Evolutionary conservation across 1,140 invertebrate species (phyloP).

Genomic region (Lepeophtheirus salmonis): DNA sequence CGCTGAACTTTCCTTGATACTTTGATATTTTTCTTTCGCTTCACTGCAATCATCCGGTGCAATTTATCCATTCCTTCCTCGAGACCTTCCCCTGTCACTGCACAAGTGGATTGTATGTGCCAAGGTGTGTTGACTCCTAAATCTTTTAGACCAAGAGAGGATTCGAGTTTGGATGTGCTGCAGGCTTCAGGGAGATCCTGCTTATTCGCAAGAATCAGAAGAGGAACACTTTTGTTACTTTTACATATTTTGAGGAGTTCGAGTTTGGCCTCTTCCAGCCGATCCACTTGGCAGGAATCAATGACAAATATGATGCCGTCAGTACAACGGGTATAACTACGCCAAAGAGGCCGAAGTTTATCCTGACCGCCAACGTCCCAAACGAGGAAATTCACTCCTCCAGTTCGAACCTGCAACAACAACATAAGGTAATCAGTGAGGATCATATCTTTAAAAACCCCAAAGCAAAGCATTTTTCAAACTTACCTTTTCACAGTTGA

Average conservation of each 20-base stretch:
- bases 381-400: constrained; percentile 33
- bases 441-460: too few relatives aligned
- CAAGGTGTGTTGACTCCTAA: constrained; percentile 18
- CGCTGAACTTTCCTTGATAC: too few relatives aligned
- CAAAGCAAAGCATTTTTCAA: neutral
- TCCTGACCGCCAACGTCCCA: constrained; percentile 33
- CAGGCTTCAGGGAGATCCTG: constrained; percentile 21
- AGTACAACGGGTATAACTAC: constrained; percentile 72
- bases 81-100: constrained; percentile 16
- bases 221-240: constrained; percentile 53
- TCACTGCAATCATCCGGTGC: constrained; percentile 82
- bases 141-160: constrained; percentile 18
- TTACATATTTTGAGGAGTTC: constrained; percentile 70
- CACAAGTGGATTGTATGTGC: constrained; percentile 19
- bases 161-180: constrained; percentile 17
- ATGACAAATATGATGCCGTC: constrained; percentile 84
- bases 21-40: too few relatives aligned
- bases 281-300: constrained; percentile 67
- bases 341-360: constrained; percentile 63
- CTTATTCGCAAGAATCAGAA: constrained; percentile 22
- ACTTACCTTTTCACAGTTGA: constrained; percentile 88
- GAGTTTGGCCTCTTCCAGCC: constrained; percentile 87
- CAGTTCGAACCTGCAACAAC: constrained; percentile 16
- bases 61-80: constrained; percentile 19
- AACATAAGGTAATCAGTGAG: neutral